phyloP scores from a whole-genome alignment of 1,140 invertebrate genomes.

The Paraescarpia echinospica region DNA sequence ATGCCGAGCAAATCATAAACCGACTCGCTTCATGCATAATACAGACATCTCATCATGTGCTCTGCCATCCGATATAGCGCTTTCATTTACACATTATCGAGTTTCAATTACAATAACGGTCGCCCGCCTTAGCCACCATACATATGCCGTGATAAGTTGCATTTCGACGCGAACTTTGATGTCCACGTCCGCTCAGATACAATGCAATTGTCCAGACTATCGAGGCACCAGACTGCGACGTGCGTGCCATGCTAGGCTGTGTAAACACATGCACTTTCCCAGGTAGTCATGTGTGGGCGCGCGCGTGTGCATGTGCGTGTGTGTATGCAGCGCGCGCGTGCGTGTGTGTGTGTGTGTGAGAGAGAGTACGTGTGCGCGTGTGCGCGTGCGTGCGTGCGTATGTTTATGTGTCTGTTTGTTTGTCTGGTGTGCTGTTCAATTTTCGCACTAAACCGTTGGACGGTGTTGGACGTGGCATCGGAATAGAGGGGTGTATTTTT shows the following conservation, averaged over 20 bases:
- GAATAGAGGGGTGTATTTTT: too few relatives aligned
- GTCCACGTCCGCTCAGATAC: not conserved
- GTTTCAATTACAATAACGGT: not conserved
- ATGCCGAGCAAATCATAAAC: not conserved
- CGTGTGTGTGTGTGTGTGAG: not conserved
- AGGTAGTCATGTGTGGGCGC: not conserved
- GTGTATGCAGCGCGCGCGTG: not conserved
- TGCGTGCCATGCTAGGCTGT: not conserved
- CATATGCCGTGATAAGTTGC: not conserved
- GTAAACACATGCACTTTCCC: not conserved
- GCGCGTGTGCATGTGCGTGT: not conserved
- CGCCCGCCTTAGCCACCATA: not conserved
- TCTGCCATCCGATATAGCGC: not conserved
- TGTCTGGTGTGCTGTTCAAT: too few relatives aligned
- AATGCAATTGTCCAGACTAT: not conserved
- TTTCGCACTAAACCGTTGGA: too few relatives aligned
- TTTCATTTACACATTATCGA: not conserved
- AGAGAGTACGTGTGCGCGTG: not conserved
- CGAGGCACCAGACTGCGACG: not conserved
- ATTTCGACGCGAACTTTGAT: not conserved
- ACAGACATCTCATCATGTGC: not conserved
- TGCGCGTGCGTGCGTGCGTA: not conserved
- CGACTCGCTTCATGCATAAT: constrained; percentile 4
- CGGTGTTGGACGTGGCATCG: too few relatives aligned
- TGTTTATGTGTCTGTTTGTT: not conserved